Evolutionary conservation across 1,140 invertebrate species (phyloP).

Genomic region (Megalopta genalis): DNA sequence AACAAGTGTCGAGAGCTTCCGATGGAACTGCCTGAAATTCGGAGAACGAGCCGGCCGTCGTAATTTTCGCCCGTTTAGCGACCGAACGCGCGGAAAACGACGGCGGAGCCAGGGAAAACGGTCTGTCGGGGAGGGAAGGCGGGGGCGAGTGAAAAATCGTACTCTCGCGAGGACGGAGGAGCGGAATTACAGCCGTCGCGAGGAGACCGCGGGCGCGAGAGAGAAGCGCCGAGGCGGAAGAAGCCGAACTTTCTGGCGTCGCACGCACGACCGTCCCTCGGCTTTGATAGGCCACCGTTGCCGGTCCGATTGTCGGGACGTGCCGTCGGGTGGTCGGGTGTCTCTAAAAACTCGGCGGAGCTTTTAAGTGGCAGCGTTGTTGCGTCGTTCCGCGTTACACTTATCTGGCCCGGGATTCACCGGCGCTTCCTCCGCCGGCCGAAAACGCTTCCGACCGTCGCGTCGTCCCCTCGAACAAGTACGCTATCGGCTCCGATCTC

Average conservation of each 20-base stretch:
- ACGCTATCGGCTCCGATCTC: conserved; percentile 21
- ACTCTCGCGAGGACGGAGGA: conserved; percentile 56
- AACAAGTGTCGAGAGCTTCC: background rate
- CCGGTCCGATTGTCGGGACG: background rate
- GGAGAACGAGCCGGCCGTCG: background rate
- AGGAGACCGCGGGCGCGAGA: background rate
- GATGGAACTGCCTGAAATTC: background rate
- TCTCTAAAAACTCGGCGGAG: conserved; percentile 50
- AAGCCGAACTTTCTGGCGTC: background rate
- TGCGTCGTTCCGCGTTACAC: conserved; percentile 68
- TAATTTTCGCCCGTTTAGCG: conserved; percentile 9
- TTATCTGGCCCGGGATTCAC: conserved; percentile 60
- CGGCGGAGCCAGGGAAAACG: background rate
- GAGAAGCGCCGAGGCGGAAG: conserved; percentile 24
- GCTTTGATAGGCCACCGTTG: conserved; percentile 52
- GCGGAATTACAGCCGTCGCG: conserved; percentile 56
- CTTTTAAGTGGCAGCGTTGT: conserved; percentile 65
- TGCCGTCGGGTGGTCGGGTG: conserved; percentile 1
- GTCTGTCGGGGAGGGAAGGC: too few species aligned
- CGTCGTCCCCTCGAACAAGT: background rate
- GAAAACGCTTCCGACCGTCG: too few species aligned
- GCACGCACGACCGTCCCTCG: background rate
- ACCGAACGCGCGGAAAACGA: background rate
- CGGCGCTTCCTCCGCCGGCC: conserved; percentile 14
- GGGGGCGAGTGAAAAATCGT: conserved; percentile 52